These are phyloP conservation scores for Lepus europaeus DNA, from an alignment of 2,113 vertebrate genomes.

Conservation along the genomic window DNA sequence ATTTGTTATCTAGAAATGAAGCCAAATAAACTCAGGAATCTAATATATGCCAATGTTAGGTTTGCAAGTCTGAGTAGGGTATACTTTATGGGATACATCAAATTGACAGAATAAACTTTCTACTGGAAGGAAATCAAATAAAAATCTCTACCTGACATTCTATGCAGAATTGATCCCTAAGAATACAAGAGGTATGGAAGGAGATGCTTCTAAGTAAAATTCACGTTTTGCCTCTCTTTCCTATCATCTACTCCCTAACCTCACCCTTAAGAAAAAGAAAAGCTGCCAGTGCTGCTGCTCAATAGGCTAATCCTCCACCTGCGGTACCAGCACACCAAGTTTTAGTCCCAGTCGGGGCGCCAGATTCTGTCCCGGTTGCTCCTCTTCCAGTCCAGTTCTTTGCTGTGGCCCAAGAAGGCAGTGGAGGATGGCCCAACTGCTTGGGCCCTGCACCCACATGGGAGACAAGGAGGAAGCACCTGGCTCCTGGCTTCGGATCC, in stretches of 20 bases:
- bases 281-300: too few species aligned
- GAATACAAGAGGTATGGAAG: neutral
- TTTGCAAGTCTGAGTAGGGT: neutral
- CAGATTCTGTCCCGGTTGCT: too few species aligned
- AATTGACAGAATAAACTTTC: neutral
- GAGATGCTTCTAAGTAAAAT: neutral
- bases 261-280: neutral
- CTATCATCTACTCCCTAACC: accelerated
- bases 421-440: too few species aligned
- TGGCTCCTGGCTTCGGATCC: too few species aligned
- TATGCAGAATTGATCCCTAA: neutral
- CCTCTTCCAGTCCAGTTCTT: too few species aligned
- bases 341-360: too few species aligned
- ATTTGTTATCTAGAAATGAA: neutral
- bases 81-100: neutral
- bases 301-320: too few species aligned
- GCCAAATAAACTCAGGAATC: neutral
- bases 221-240: neutral
- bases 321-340: too few species aligned
- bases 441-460: too few species aligned
- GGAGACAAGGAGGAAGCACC: too few species aligned
- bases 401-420: too few species aligned
- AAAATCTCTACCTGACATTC: neutral
- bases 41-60: neutral
- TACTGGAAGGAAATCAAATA: neutral